These are phyloP conservation scores for Erythrocercus mccallii DNA, from an alignment of 2,113 vertebrate genomes.

Conservation along the genomic window DNA sequence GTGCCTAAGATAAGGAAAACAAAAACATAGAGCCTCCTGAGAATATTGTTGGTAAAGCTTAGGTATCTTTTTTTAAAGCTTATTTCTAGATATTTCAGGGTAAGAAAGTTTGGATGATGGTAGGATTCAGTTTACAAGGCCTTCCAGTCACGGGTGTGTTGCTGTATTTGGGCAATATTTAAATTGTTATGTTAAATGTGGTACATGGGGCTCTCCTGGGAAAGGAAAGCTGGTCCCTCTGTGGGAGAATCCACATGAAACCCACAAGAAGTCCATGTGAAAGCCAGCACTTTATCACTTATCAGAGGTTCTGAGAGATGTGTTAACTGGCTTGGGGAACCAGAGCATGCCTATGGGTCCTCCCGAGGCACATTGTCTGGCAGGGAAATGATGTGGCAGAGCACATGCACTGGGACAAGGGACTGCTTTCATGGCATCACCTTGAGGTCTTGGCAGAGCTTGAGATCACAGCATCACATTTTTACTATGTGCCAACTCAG, in stretches of 20 bases:
- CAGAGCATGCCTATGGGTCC: not conserved
- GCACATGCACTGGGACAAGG: not conserved
- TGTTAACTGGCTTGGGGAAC: not conserved
- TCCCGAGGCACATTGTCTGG: not conserved
- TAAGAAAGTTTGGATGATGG: not conserved
- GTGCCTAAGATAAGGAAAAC: not conserved
- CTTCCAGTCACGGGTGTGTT: rapidly evolving
- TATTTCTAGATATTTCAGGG: not conserved
- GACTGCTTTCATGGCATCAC: not conserved
- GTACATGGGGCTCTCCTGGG: not conserved
- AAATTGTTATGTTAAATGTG: not conserved
- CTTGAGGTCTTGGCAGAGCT: not conserved
- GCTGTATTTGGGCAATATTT: not conserved
- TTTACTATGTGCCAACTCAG: not conserved
- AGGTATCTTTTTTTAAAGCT: not conserved
- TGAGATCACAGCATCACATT: not conserved
- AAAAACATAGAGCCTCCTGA: not conserved
- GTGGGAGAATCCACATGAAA: not conserved
- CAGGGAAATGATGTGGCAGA: not conserved
- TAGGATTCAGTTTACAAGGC: not conserved
- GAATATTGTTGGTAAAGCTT: not conserved
- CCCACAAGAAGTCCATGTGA: not conserved
- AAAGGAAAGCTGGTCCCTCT: not conserved
- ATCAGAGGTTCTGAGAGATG: not conserved
- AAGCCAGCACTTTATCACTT: not conserved